A percentile compares a stretch with the other conserved stretches of the same genome.
Conservation (phyloP, 2,797 vertebrate species). For the Enteromius unitaeniatus region DNA sequence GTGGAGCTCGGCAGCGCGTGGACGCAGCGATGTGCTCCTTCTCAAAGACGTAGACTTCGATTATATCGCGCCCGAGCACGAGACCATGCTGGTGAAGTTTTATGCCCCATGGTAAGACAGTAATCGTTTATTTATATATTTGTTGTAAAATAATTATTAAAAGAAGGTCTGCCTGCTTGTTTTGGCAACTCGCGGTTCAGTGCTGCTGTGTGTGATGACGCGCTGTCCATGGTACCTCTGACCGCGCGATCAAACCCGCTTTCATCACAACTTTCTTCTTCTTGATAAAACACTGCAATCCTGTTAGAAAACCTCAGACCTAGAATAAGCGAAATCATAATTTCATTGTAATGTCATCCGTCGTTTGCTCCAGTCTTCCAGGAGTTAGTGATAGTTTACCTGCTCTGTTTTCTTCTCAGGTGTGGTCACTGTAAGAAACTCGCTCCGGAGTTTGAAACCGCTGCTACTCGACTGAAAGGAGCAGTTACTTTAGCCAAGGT, state of each 20-base stretch:
- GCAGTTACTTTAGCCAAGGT: conserved; percentile 77
- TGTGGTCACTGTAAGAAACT: conserved; percentile 83
- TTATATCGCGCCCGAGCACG: conserved; percentile 75
- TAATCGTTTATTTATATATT: background rate
- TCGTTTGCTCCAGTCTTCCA: background rate
- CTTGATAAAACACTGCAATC: background rate
- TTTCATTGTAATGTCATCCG: background rate
- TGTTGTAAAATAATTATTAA: background rate
- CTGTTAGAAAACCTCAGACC: background rate
- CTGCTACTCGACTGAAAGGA: conserved; percentile 76
- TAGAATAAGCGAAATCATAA: background rate
- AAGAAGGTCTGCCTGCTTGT: background rate
- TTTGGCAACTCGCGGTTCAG: background rate
- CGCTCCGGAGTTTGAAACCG: conserved; percentile 80
- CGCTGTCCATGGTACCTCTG: conserved; percentile 59
- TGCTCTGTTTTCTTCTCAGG: conserved; percentile 63
- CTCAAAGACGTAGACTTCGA: conserved; percentile 79
- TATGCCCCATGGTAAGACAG: conserved; percentile 81
- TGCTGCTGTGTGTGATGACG: background rate
- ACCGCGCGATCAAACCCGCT: background rate
- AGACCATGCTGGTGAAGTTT: conserved; percentile 82
- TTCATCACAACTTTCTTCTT: background rate
- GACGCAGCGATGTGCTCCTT: conserved; percentile 73
- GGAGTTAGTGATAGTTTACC: background rate
- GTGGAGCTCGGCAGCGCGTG: conserved; percentile 31